Base-by-base conservation (phyloP, 2,888 invertebrate genomes). In the Mythimna lalbum region DNA sequence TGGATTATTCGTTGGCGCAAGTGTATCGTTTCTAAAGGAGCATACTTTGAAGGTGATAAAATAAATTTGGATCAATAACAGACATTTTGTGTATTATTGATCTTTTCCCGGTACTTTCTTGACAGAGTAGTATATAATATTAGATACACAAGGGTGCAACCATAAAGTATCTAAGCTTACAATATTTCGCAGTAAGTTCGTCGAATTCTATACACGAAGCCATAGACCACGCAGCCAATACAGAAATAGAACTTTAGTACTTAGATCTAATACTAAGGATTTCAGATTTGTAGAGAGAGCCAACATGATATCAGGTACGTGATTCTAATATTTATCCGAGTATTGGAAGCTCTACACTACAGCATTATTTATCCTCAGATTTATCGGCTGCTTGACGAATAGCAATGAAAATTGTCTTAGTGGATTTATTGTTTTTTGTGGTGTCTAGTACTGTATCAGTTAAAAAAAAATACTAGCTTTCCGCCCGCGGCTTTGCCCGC, bases 261-360 rank as follows among this genome's bases (percentile, higher is more conserved):
- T 70, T 61, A 49, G 21, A 71, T 55, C 21, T 78, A 65, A 57
- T 70, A 70, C 66, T 52, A 36, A 36, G 49, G 31, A 53, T 72
- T 31, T 61, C 21, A 56, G 59, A 62, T 68, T 70, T 65, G 63
- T 39, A 63, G 57, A 57, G 56, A 60, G 68, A 69, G 53, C 62
- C n/a, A 43, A 70, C 62, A 55, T 33, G 23, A 71, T 72, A 72
- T 64, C 56, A 63, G 64, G 65, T 57, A 86, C 88, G 88, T 88
- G 88, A 82, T 80, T 56, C 65, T 68, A 79, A 84, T 88, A 78
- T 78, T 73, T 77, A 85, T 83, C 57, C 33, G 53, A 47, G 69
- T 66, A 75, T 80, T 76, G 78, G 73, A 67, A 53, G 53, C 55
- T 73, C 27, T 33, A 27, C n/a, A 39, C 43, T 52, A 69, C 27